Percentiles rank a stretch among this genome's conserved stretches.
phyloP scores from a whole-genome alignment of 2,888 invertebrate species.

The Galerucella nymphaeae region DNA sequence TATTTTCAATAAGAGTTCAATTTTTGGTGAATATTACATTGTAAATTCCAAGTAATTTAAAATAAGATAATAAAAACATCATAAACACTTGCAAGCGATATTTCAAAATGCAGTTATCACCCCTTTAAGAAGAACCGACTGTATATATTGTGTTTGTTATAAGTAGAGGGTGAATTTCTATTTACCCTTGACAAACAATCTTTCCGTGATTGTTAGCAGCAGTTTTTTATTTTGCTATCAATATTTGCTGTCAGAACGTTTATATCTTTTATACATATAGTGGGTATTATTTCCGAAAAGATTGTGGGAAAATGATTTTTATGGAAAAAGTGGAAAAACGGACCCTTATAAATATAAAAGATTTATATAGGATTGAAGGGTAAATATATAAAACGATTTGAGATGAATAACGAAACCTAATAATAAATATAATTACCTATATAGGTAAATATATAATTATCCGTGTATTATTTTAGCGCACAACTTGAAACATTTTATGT shows the following conservation, averaged over 20 bases:
- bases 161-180: slow-evolving; percentile 38
- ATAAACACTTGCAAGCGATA: slow-evolving; percentile 63
- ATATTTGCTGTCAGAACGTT: slow-evolving; percentile 35
- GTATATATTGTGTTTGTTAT: slow-evolving; percentile 23
- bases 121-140: slow-evolving; percentile 28
- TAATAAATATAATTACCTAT: not conserved
- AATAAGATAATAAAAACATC: slow-evolving; percentile 59
- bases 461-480: not conserved
- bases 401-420: not conserved
- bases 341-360: not conserved
- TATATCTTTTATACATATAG: slow-evolving; percentile 13
- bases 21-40: not conserved
- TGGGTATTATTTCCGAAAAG: not conserved
- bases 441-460: not conserved
- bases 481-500: not conserved
- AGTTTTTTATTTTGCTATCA: slow-evolving; percentile 44
- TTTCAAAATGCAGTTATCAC: slow-evolving; percentile 62
- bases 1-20: not conserved
- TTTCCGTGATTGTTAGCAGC: slow-evolving; percentile 37
- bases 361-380: too few species aligned
- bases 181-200: slow-evolving; percentile 43
- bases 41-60: slow-evolving; percentile 15
- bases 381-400: too few species aligned
- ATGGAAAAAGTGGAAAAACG: slow-evolving; percentile 14
- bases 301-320: slow-evolving; percentile 28